Base-by-base conservation (phyloP, 2,888 invertebrate genomes). In the Polylopha cassiicola region DNA sequence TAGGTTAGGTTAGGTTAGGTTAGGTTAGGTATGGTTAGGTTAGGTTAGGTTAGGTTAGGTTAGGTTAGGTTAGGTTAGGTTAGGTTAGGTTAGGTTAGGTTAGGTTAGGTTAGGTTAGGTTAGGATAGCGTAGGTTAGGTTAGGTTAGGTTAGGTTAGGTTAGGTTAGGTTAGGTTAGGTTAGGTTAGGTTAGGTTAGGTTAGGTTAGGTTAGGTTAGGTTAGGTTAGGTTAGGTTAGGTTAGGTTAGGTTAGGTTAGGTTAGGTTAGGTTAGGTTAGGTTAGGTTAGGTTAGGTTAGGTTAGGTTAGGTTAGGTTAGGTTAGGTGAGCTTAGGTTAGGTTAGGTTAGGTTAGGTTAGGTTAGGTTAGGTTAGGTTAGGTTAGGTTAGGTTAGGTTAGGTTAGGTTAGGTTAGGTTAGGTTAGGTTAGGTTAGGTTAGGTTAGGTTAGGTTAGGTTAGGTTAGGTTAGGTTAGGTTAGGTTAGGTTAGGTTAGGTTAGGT, bases 21-120 rank as follows among this genome's bases (percentile, higher is more conserved):
- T 45, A 45, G 46, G 46, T 46, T 46, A 46, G 46, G 46, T 46
- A 43, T 43, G 46, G 46, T 46, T 46, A 46, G 46, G 46, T 46
- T 46, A 46, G 46, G 46, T 46, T 46, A 43, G 46, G 46, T 46
- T 46, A 43, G 43, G 44, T 44, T 44, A 45, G 43, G 44, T 44
- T 44, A 44, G 44, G 44, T 44, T 44, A 44, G 44, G 44, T 44
- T 44, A 44, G 44, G 43, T 43, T 43, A 43, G 43, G 43, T 43
- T 43, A 43, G 43, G 43, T 44, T 44, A 44, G 44, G 39, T 44
- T 39, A 39, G 39, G 39, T 41, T 43, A 39, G 45, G 45, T 45
- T 45, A 45, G 45, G 45, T 45, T 45, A 45, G 41, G 44, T 43
- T 43, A 43, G 43, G 43, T 39, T 44, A 44, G 44, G 45, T 45